Percentiles rank a stretch among this genome's conserved stretches.
Conservation (phyloP, 2,113 vertebrate genomes). For the Eulacestoma nigropectus region DNA sequence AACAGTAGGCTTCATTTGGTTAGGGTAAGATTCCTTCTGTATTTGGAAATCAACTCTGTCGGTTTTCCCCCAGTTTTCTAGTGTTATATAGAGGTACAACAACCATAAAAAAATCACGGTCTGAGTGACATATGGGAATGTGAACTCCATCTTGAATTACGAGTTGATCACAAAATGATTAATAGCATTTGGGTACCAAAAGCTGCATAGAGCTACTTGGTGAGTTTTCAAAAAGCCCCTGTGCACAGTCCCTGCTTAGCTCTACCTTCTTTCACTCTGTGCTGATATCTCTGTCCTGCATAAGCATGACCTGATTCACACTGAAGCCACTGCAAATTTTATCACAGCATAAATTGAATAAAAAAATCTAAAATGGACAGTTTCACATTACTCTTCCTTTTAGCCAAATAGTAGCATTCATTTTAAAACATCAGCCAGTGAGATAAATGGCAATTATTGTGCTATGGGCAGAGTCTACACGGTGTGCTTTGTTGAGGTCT, state of each 20-base stretch:
- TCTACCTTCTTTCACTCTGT: background rate
- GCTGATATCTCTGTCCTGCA: background rate
- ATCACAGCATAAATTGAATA: background rate
- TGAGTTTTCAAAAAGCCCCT: background rate
- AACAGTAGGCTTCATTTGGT: background rate
- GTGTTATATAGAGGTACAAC: background rate
- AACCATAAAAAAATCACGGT: background rate
- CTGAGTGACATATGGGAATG: background rate
- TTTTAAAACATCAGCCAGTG: background rate
- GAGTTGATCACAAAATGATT: background rate
- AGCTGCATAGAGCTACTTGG: background rate
- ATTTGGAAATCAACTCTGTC: background rate
- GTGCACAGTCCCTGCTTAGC: background rate
- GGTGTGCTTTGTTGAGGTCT: background rate
- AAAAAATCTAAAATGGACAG: background rate
- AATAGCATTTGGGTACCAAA: background rate
- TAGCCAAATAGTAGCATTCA: background rate
- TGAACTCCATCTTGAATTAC: background rate
- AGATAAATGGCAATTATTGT: background rate
- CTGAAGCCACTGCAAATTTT: background rate
- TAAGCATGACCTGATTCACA: background rate
- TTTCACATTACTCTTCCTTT: background rate
- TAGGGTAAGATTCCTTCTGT: background rate
- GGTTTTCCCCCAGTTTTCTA: background rate
- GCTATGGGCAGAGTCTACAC: background rate